Evolutionary conservation across 2,797 vertebrate species (phyloP).

Genomic region (Bradypodion pumilum): DNA sequence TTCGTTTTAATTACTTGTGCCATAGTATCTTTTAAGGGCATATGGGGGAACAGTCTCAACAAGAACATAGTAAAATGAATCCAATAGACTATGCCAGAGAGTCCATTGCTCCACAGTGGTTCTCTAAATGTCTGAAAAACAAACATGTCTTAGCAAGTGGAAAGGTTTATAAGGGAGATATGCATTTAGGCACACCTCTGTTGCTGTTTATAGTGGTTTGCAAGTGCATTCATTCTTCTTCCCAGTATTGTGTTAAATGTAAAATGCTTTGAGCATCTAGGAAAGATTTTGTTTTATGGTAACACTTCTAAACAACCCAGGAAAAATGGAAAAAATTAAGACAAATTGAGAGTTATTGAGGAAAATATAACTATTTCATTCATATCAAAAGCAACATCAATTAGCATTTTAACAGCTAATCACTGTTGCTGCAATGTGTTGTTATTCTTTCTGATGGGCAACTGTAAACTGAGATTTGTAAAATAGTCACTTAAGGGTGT

Average conservation of each 20-base stretch:
- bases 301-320: not conserved
- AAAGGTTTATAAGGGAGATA: not conserved
- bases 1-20: conserved; percentile 22
- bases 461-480: not conserved
- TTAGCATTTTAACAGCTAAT: not conserved
- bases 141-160: not conserved
- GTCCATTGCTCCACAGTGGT: too few relatives aligned
- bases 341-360: not conserved
- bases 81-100: not conserved
- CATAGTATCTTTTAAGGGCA: not conserved
- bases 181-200: not conserved
- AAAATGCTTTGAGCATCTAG: not conserved
- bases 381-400: not conserved
- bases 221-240: not conserved
- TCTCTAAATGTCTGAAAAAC: not conserved
- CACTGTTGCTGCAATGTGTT: too few relatives aligned
- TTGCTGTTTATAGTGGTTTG: not conserved
- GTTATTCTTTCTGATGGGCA: not conserved
- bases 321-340: not conserved
- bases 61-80: conserved; percentile 20
- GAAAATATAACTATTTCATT: not conserved
- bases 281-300: not conserved
- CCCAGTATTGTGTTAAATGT: conserved; percentile 1
- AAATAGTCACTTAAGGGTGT: not conserved
- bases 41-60: not conserved